These are phyloP conservation scores for Poeciliopsis gracilis DNA, from an alignment of 2,797 vertebrate species.

Conservation along the genomic window DNA sequence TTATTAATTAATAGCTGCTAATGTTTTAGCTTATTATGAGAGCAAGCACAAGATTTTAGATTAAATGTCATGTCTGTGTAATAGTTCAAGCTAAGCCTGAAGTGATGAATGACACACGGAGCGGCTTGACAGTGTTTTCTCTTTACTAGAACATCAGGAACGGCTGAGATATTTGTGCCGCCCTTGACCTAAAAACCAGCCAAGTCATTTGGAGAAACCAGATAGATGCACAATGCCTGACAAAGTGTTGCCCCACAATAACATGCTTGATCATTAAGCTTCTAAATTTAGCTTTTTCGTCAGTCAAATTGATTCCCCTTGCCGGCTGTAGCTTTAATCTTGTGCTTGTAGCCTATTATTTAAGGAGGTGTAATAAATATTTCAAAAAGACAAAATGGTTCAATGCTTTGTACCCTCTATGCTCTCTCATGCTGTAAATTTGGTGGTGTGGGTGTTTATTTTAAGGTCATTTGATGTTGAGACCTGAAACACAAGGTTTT, in stretches of 20 bases:
- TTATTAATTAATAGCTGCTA: not conserved
- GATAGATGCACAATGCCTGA: constrained; percentile 23
- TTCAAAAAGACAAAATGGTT: constrained; percentile 1
- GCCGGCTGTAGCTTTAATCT: not conserved
- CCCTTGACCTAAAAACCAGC: not conserved
- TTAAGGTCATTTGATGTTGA: not conserved
- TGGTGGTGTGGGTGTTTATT: not conserved
- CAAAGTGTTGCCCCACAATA: constrained; percentile 11
- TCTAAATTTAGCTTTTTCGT: not conserved
- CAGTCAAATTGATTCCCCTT: not conserved
- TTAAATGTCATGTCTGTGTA: not conserved
- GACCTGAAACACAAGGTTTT: not conserved
- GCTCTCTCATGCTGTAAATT: not conserved
- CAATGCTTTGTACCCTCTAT: not conserved
- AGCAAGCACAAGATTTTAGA: not conserved
- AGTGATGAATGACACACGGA: not conserved
- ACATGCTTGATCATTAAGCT: constrained; percentile 7
- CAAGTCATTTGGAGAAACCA: constrained; percentile 20
- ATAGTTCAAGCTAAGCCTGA: not conserved
- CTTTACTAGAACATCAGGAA: not conserved
- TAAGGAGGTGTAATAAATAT: not conserved
- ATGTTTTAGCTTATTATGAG: not conserved
- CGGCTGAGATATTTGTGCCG: not conserved
- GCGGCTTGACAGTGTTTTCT: not conserved
- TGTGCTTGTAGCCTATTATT: not conserved